These are phyloP conservation scores for Eurytoma adleriae DNA, from an alignment of 2,888 invertebrate species.

Conservation along the genomic window DNA sequence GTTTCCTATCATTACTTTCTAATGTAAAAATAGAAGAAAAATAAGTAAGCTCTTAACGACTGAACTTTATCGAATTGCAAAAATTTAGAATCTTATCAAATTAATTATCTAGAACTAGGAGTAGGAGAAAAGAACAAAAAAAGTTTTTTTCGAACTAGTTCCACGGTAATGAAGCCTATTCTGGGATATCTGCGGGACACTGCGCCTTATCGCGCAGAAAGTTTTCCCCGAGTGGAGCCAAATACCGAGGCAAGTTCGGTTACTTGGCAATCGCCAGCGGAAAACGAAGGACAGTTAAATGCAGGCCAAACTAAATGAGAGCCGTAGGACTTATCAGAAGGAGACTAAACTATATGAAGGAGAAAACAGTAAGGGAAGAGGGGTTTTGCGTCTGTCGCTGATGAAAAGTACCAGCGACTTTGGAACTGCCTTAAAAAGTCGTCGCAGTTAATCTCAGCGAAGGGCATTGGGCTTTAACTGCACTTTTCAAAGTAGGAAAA, in stretches of 20 bases:
- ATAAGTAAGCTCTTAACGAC: too few species aligned
- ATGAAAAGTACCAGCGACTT: not conserved
- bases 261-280: constrained; percentile 11
- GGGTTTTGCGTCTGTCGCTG: not conserved
- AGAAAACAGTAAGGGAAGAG: not conserved
- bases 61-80: too few species aligned
- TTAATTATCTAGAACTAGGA: too few species aligned
- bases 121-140: too few species aligned
- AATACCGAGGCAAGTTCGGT: constrained; percentile 44
- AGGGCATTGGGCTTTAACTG: too few species aligned
- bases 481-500: too few species aligned
- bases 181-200: constrained; percentile 53
- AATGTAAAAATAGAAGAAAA: too few species aligned
- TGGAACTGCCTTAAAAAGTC: too few species aligned
- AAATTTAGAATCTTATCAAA: too few species aligned
- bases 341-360: not conserved
- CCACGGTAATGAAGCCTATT: constrained; percentile 6
- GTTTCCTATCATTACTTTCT: too few species aligned
- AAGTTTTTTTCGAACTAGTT: too few species aligned
- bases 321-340: constrained; percentile 26
- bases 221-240: constrained; percentile 61
- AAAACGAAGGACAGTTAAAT: constrained; percentile 43
- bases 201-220: constrained; percentile 62
- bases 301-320: constrained; percentile 36
- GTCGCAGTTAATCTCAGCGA: too few species aligned